Conservation (phyloP, 2,888 invertebrate species). For the Acleris literana region DNA sequence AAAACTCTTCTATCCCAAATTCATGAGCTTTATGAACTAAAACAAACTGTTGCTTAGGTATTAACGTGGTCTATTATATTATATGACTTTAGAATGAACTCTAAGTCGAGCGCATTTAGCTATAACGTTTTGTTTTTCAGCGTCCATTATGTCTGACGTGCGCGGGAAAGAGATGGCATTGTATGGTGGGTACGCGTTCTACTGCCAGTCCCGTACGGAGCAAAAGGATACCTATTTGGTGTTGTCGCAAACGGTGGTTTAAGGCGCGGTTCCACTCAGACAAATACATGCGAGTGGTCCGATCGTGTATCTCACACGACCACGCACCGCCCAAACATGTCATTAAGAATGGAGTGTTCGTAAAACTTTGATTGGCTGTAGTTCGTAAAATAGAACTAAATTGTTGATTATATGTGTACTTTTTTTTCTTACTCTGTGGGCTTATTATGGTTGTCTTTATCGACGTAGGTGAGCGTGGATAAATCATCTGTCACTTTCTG, state of each 20-base stretch:
- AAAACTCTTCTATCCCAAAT: no score
- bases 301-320: slow-evolving; percentile 1
- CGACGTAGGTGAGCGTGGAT: no score
- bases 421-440: no score
- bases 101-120: no score
- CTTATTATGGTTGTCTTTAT: no score
- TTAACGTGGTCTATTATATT: no score
- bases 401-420: no score
- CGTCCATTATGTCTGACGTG: not conserved
- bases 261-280: slow-evolving; percentile 16
- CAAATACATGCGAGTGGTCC: slow-evolving; percentile 1
- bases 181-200: slow-evolving; percentile 10
- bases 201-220: slow-evolving; percentile 6
- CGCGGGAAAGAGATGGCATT: slow-evolving; percentile 12
- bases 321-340: slow-evolving; percentile 12
- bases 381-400: not conserved
- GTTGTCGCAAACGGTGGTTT: slow-evolving; percentile 5
- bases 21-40: no score
- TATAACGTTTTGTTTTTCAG: slow-evolving; percentile 7
- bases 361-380: not conserved
- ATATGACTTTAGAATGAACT: no score
- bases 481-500: no score
- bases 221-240: slow-evolving; percentile 19
- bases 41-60: no score
- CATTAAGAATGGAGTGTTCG: slow-evolving; percentile 14